Conservation (phyloP, 2,797 vertebrate genomes). For the Arrhamphus sclerolepis region DNA sequence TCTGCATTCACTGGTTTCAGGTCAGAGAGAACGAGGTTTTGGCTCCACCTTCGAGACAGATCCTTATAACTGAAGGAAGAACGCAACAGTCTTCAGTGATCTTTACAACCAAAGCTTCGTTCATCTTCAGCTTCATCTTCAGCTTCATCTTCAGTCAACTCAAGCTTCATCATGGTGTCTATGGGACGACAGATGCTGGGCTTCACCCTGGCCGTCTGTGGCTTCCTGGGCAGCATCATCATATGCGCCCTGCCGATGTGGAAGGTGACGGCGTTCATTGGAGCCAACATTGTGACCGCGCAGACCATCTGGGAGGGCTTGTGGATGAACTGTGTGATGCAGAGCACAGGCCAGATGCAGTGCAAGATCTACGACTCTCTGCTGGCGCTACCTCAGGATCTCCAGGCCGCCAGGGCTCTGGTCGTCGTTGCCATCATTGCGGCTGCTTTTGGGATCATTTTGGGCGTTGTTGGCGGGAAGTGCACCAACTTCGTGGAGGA, state of each 20-base stretch:
- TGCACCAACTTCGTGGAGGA: constrained; percentile 94
- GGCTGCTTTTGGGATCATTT: constrained; percentile 76
- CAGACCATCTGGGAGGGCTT: constrained; percentile 94
- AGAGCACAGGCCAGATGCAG: constrained; percentile 97
- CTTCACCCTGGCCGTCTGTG: constrained; percentile 84
- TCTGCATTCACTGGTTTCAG: constrained; percentile 58
- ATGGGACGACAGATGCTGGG: constrained; percentile 93
- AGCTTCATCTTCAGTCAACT: constrained; percentile 12
- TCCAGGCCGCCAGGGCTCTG: constrained; percentile 90
- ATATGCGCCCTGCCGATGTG: constrained; percentile 93
- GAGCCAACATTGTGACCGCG: constrained; percentile 93
- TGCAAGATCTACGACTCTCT: constrained; percentile 94
- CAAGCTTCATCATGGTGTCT: constrained; percentile 85
- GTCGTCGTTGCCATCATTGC: constrained; percentile 85
- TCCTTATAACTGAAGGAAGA: constrained; percentile 51
- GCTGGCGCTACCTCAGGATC: constrained; percentile 87
- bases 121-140: too few relatives aligned
- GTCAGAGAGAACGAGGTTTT: constrained; percentile 6
- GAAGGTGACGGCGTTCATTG: constrained; percentile 91
- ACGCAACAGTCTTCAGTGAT: neutral
- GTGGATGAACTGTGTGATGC: constrained; percentile 95
- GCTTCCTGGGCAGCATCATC: constrained; percentile 88
- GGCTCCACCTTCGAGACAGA: constrained; percentile 65
- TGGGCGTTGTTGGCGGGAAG: constrained; percentile 86
- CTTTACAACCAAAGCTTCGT: constrained; percentile 6